phyloP scores from a whole-genome alignment of 1,140 invertebrate species.

The Matsumurasca onukii region DNA sequence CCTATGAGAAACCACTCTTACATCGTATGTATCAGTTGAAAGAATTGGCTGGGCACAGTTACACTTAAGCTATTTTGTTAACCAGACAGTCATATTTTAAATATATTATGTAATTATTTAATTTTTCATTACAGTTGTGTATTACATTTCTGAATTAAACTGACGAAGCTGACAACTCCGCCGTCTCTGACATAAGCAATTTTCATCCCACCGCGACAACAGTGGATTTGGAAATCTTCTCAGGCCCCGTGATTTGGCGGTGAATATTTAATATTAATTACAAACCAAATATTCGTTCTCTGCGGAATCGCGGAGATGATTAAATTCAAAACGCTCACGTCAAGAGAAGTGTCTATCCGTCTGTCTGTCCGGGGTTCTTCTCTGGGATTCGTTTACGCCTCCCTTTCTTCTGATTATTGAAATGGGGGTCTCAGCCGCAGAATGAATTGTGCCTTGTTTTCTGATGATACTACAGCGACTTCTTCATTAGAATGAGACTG shows the following conservation, averaged over 20 bases:
- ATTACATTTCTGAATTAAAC: too few species aligned
- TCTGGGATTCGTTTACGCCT: neutral
- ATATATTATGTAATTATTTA: too few species aligned
- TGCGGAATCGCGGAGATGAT: neutral
- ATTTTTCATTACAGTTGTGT: too few species aligned
- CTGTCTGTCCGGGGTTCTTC: neutral
- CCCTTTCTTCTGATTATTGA: slow-evolving; percentile 18
- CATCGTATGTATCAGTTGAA: too few species aligned
- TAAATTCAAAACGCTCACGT: slow-evolving; percentile 1
- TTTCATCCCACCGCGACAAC: neutral
- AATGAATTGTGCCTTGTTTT: slow-evolving; percentile 25
- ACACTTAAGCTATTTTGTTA: too few species aligned
- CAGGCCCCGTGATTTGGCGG: slow-evolving; percentile 4
- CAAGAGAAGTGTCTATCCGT: neutral
- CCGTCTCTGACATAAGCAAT: too few species aligned
- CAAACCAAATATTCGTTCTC: slow-evolving; percentile 3
- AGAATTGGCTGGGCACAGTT: too few species aligned
- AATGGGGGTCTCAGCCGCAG: slow-evolving; percentile 14
- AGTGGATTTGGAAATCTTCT: neutral
- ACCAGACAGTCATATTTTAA: too few species aligned
- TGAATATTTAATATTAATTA: slow-evolving; percentile 28
- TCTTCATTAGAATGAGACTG: slow-evolving; percentile 16
- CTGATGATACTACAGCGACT: slow-evolving; percentile 14
- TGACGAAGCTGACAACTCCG: too few species aligned
- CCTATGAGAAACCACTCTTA: too few species aligned